phyloP scores from a whole-genome alignment of 2,888 invertebrate species.

The Drosophila longiperda region DNA sequence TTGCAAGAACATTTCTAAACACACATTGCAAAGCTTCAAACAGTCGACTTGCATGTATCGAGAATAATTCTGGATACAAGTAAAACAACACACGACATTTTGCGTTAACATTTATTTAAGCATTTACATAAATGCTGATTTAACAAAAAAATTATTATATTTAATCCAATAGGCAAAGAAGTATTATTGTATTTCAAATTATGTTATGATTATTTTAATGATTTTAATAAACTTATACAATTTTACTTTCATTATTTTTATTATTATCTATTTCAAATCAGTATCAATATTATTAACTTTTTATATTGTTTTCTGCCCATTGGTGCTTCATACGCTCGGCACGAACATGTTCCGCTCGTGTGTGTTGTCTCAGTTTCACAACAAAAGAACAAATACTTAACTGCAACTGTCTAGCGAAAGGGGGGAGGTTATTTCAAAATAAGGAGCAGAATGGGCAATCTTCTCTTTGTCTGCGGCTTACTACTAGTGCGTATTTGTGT shows the following conservation, averaged over 20 bases:
- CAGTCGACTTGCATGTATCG: not conserved
- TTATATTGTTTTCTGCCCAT: not conserved
- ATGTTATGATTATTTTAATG: no score
- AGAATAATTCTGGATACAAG: slow-evolving; percentile 50
- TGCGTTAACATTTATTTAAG: no score
- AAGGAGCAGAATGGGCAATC: slow-evolving; percentile 36
- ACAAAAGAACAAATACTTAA: slow-evolving; percentile 20
- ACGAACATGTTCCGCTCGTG: not conserved
- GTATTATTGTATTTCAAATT: no score
- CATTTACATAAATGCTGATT: not conserved
- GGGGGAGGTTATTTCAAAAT: slow-evolving; percentile 2
- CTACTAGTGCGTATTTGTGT: slow-evolving; percentile 5
- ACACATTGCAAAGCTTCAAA: slow-evolving; percentile 29
- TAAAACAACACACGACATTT: not conserved
- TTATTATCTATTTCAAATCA: not conserved
- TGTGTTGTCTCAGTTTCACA: not conserved
- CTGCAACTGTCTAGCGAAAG: slow-evolving; percentile 19
- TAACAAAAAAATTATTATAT: not conserved
- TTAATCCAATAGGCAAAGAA: not conserved
- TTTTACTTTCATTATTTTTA: not conserved
- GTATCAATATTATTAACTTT: not conserved
- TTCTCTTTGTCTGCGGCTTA: slow-evolving; percentile 54
- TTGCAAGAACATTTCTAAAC: slow-evolving; percentile 9
- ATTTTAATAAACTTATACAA: not conserved
- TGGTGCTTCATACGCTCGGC: not conserved